A percentile compares a stretch with the other conserved stretches of the same genome.
Evolutionary conservation across 2,113 vertebrate genomes (phyloP).

Genomic region (Rhynchomys soricoides): DNA sequence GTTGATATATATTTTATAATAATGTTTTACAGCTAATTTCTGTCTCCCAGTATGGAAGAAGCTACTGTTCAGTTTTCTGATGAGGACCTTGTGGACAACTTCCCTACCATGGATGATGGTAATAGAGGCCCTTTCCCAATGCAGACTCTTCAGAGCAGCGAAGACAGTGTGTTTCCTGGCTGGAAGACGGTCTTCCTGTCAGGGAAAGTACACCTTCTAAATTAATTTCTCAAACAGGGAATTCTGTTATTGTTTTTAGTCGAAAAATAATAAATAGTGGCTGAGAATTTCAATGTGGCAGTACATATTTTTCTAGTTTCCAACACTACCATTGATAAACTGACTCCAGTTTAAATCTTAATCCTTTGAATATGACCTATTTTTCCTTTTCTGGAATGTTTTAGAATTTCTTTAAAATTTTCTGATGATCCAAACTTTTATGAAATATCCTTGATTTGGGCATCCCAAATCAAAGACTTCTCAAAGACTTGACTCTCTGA

Average conservation of each 20-base stretch:
- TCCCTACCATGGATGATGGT: rapidly evolving
- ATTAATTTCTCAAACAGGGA: not conserved
- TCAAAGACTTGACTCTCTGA: not conserved
- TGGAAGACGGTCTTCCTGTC: too few relatives aligned
- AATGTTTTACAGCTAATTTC: not conserved
- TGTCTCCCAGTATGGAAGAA: conserved; percentile 49
- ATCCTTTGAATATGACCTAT: conserved; percentile 9
- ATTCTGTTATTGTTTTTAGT: not conserved
- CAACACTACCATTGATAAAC: not conserved
- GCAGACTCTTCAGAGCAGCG: rapidly evolving
- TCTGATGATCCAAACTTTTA: not conserved
- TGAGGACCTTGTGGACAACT: rapidly evolving
- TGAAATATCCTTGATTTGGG: not conserved
- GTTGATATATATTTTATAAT: not conserved
- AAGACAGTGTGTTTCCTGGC: rapidly evolving
- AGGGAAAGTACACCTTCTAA: not conserved
- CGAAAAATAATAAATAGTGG: not conserved
- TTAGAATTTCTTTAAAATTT: not conserved
- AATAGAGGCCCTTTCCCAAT: not conserved
- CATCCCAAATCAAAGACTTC: too few relatives aligned
- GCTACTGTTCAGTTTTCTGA: rapidly evolving
- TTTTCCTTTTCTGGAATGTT: conserved; percentile 44
- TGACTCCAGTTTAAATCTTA: not conserved
- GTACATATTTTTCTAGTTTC: not conserved
- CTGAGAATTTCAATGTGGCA: not conserved